Percentiles rank a stretch among this genome's conserved stretches.
These are phyloP conservation scores for Eretmochelys imbricata DNA, from an alignment of 2,113 vertebrate genomes.

Conservation along the genomic window DNA sequence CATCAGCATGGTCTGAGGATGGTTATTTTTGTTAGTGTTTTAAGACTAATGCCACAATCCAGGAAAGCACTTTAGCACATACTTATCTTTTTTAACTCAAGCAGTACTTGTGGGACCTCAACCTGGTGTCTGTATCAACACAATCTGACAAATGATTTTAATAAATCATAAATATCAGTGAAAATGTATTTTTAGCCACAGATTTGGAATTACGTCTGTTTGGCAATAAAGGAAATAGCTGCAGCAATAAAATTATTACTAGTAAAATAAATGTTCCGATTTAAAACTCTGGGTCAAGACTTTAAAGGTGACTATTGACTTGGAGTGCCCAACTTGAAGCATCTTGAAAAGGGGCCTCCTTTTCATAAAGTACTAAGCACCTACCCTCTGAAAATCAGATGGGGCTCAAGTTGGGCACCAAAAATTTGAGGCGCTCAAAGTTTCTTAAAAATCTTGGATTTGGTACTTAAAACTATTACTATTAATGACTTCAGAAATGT, in stretches of 20 bases:
- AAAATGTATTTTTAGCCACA: neutral
- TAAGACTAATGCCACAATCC: rapidly evolving
- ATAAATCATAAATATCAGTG: neutral
- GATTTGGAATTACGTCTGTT: neutral
- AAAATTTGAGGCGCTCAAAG: neutral
- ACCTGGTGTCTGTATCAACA: neutral
- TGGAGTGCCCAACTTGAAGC: neutral
- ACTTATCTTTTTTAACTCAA: neutral
- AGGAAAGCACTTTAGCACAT: neutral
- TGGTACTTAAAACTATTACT: neutral
- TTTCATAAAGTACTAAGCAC: neutral
- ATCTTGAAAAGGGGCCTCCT: neutral
- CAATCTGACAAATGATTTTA: neutral
- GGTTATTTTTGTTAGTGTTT: neutral
- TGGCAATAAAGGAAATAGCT: neutral
- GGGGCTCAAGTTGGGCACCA: neutral
- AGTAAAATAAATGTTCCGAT: neutral
- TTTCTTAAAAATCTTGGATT: neutral
- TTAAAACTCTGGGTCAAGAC: neutral
- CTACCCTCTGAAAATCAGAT: neutral
- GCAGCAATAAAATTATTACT: neutral
- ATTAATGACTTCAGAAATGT: neutral
- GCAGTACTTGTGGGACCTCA: neutral
- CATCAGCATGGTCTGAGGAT: neutral
- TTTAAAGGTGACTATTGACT: neutral